These are phyloP conservation scores for Papilio dardanus DNA, from an alignment of 1,140 invertebrate species.

Conservation along the genomic window DNA sequence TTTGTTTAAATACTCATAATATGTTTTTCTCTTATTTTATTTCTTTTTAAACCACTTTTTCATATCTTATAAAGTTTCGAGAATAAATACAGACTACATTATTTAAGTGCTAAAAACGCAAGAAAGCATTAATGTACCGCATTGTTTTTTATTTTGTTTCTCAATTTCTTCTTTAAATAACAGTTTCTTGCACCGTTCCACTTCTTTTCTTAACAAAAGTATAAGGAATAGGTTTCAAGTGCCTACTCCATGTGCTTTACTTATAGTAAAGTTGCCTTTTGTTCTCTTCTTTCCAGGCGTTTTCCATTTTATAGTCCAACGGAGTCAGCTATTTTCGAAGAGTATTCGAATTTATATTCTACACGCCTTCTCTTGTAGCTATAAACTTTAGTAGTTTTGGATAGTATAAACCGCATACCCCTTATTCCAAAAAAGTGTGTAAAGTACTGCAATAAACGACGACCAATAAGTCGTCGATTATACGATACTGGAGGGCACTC, in stretches of 20 bases:
- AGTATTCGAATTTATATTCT: not conserved
- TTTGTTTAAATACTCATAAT: not conserved
- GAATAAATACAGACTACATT: not conserved
- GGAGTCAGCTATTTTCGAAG: not conserved
- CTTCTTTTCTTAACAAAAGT: not conserved
- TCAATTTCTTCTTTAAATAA: not conserved
- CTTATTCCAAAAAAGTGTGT: no score
- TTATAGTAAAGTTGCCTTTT: not conserved
- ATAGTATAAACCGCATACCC: no score
- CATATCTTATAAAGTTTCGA: not conserved
- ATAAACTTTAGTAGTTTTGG: not conserved
- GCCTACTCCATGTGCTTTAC: not conserved
- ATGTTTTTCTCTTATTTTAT: not conserved
- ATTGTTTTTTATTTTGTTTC: slow-evolving; percentile 3
- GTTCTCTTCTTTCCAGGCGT: not conserved
- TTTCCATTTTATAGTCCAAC: not conserved
- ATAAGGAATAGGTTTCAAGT: slow-evolving; percentile 19
- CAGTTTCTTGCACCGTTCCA: not conserved
- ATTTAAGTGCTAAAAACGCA: not conserved
- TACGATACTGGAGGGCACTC: no score
- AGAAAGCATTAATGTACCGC: not conserved
- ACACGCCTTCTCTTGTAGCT: not conserved
- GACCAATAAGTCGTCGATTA: no score
- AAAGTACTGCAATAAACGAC: no score
- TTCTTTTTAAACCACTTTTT: not conserved